Base-by-base conservation (phyloP, 2,888 invertebrate genomes). In the Ferdinandea cuprea region DNA sequence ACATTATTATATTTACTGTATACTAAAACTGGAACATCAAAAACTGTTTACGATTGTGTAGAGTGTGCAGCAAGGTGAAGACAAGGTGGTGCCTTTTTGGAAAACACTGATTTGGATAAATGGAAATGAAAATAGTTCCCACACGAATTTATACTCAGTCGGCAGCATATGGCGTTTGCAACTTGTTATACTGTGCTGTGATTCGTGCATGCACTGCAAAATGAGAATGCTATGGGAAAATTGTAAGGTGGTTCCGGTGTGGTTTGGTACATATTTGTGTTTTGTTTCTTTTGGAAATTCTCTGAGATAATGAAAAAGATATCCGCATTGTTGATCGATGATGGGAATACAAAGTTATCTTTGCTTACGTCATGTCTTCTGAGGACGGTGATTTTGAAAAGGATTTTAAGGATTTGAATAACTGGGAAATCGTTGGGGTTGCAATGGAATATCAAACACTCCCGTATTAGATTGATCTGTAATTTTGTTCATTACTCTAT, bases 191-290 rank as follows among this genome's bases (percentile, higher is more conserved):
- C 46, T 54, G 61, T 17, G 1, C 9, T 8, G 5, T n/a, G 37
- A 28, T 2, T 44, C 5, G 28, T 30, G 52, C 35, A 15, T n/a
- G 13, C 17, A 8, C 42, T 69, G 77, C 76, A 40, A 66, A 71
- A 32, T 52, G 40, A 52, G 30, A 46, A 79, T 19, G 35, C 65
- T 81, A 77, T 81, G 81, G 77, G 77, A 81, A 81, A 72, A 77
- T 81, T 17, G 81, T 81, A 81, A 81, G 77, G 71, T 81, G 81
- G 76, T 77, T 81, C 81, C 77, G 77, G 81, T 81, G 71, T 81
- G 37, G 42, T 28, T 54, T 48, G 35, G 40, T 35, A 13, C 37
- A 37, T 32, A n/a, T 28, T 48, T 65, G 4, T 44, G 44, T 52
- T 15, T 37, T 65, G 4, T 54, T 54, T 52, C 19, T 59, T 52